Conservation (phyloP, 2,113 vertebrate genomes). For the Salvelinus namaycush region DNA sequence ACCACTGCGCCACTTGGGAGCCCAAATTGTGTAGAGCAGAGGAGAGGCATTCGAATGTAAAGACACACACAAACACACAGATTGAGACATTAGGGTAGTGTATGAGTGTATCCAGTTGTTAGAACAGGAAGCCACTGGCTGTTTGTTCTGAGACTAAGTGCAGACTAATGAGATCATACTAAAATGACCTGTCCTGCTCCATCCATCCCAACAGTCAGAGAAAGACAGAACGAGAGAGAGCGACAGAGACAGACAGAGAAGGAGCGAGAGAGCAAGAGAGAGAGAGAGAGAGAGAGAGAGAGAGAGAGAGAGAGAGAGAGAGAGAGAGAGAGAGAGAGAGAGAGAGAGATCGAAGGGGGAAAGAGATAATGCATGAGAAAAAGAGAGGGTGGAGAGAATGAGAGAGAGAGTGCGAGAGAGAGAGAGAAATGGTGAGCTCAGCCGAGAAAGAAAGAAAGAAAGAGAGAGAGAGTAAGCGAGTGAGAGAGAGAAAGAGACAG, state of each 20-base stretch:
- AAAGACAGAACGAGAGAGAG: slow-evolving; percentile 18
- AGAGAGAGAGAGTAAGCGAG: no score
- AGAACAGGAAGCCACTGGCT: slow-evolving; percentile 71
- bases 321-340: slow-evolving; percentile 53
- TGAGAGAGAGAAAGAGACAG: no score
- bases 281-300: slow-evolving; percentile 49
- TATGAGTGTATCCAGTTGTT: slow-evolving; percentile 66
- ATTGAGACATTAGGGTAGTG: neutral
- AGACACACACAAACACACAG: no score
- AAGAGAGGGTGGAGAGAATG: no score
- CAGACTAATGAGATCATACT: slow-evolving; percentile 74
- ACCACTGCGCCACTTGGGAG: no score
- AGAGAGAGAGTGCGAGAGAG: no score
- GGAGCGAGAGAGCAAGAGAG: neutral
- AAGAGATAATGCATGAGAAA: neutral
- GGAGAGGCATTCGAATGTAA: slow-evolving; percentile 60
- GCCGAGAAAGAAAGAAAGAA: neutral
- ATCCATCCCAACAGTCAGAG: slow-evolving; percentile 60
- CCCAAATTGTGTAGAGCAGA: slow-evolving; percentile 38
- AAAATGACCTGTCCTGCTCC: slow-evolving; percentile 62
- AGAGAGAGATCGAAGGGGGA: no score
- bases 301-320: slow-evolving; percentile 15
- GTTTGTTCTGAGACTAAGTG: slow-evolving; percentile 75
- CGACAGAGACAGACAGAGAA: slow-evolving; percentile 40
- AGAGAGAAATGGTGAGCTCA: no score